phyloP scores from a whole-genome alignment of 2,797 vertebrate genomes.

The Peromyscus aztecus region DNA sequence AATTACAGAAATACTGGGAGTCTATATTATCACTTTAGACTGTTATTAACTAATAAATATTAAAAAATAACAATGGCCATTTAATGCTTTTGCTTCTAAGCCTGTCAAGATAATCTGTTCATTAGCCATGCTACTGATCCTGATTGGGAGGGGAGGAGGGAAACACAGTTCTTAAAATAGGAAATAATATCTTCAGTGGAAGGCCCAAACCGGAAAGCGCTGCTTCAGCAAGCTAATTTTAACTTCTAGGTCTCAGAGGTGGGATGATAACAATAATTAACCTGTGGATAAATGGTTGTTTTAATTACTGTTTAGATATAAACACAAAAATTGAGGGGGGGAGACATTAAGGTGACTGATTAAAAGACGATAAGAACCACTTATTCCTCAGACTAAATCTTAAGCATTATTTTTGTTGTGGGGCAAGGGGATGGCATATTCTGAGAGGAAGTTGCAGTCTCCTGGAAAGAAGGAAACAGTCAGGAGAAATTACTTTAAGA shows the following conservation, averaged over 20 bases:
- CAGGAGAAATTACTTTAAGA: slow-evolving; percentile 40
- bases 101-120: slow-evolving; percentile 57
- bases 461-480: slow-evolving; percentile 43
- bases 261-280: slow-evolving; percentile 52
- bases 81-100: slow-evolving; percentile 58
- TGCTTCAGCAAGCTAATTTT: slow-evolving; percentile 23
- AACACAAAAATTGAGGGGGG: slow-evolving; percentile 14
- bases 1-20: slow-evolving; percentile 16
- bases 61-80: slow-evolving; percentile 47
- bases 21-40: neutral
- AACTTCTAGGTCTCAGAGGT: slow-evolving; percentile 40
- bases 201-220: slow-evolving; percentile 17
- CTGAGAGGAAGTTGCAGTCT: slow-evolving; percentile 32
- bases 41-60: slow-evolving; percentile 61
- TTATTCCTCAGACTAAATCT: slow-evolving; percentile 21
- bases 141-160: neutral
- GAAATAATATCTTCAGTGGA: slow-evolving; percentile 41
- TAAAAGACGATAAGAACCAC: slow-evolving; percentile 43
- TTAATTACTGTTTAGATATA: slow-evolving; percentile 32
- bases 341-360: slow-evolving; percentile 1
- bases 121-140: slow-evolving; percentile 37
- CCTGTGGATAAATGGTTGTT: slow-evolving; percentile 46
- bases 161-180: slow-evolving; percentile 26
- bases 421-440: neutral
- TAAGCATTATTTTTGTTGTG: neutral